Evolutionary conservation across 92 coral and sea anemone genomes (phyloP).

Genomic region (Umimayanthus chanpuru): DNA sequence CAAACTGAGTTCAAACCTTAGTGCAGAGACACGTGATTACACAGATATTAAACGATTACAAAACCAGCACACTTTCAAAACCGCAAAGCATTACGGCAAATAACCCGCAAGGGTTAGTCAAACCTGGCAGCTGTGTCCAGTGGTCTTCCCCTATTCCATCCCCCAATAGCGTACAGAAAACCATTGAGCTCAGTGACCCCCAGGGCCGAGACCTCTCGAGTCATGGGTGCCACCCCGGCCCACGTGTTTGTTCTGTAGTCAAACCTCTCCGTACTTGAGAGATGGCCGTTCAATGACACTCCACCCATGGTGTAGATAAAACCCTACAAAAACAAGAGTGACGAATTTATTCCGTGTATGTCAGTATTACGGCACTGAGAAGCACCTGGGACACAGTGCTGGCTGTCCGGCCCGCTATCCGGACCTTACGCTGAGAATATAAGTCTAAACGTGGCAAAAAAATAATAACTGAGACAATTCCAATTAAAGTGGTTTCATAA

Average conservation of each 20-base stretch:
- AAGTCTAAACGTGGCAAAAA: too few species aligned
- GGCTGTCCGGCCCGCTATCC: too few species aligned
- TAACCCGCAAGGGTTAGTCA: neutral
- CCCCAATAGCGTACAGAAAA: slow-evolving; percentile 89
- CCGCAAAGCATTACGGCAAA: neutral
- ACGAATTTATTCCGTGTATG: too few species aligned
- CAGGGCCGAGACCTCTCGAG: slow-evolving; percentile 87
- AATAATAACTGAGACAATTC: too few species aligned
- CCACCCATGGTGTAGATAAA: slow-evolving; percentile 95
- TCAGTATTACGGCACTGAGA: neutral
- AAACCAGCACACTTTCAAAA: neutral
- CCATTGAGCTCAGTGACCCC: slow-evolving; percentile 93
- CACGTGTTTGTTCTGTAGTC: slow-evolving; percentile 87
- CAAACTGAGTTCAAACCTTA: too few species aligned
- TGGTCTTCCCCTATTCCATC: slow-evolving; percentile 93
- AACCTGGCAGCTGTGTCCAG: slow-evolving; percentile 78
- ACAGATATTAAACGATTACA: too few species aligned
- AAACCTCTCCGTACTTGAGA: slow-evolving; percentile 92
- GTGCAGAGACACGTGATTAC: too few species aligned
- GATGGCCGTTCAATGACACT: slow-evolving; percentile 87
- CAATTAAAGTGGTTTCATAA: too few species aligned
- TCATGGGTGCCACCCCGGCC: slow-evolving; percentile 94
- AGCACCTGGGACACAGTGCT: too few species aligned
- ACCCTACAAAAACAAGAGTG: slow-evolving; percentile 31
- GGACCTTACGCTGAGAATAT: too few species aligned